Base-by-base conservation (phyloP, 2,113 vertebrate species). In the Meles meles region DNA sequence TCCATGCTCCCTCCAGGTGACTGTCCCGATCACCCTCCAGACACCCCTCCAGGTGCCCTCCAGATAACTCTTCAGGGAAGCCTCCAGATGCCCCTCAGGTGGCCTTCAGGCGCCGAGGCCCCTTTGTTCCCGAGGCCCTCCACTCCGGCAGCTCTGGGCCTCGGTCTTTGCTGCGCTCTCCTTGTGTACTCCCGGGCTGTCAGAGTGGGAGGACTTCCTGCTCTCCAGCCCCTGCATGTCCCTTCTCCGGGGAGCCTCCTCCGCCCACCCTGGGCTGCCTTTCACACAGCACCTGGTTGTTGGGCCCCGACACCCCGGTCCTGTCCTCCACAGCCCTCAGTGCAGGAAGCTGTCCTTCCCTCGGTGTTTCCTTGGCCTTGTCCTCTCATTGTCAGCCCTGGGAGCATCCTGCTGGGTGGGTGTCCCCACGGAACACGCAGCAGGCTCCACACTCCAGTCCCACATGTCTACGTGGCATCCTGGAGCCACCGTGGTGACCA, bases 351-450 rank as follows among this genome's bases (percentile, higher is more conserved):
- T 6, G 55, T 15, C 39, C 37, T 82, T 84, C 15, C 5, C 20
- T n/a, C 29, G 72, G 13, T 55, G n/a, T 37, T 39, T 52, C 6
- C 4, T 8, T 13, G 61, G 34, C 4, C 49, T 69, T 21, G 21
- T 34, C 72, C 3, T 1, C 31, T 52, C 15, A 11, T 8, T 29
- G 29, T 52, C 10, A 17, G 52, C 27, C 49, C 27, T 6, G 0
- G 6, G 63, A 63, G 47, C 15, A 14, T 7, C 13, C 7, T 34
- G 49, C 20, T 1, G 6, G 34, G 8, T 1, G 27, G 65, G 39
- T 13, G 3, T 5, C 31, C 61, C 31, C 74, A 6, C 0, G 7
- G 74, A 87, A 49, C 17, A 14, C 0, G 3, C 21, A 77, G n/a
- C 13, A 20, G 72, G 14, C 21, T 79, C 31, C 39, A 47, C 55